These are phyloP conservation scores for Eulemur rufifrons DNA, from an alignment of 2,113 vertebrate species.

Conservation along the genomic window DNA sequence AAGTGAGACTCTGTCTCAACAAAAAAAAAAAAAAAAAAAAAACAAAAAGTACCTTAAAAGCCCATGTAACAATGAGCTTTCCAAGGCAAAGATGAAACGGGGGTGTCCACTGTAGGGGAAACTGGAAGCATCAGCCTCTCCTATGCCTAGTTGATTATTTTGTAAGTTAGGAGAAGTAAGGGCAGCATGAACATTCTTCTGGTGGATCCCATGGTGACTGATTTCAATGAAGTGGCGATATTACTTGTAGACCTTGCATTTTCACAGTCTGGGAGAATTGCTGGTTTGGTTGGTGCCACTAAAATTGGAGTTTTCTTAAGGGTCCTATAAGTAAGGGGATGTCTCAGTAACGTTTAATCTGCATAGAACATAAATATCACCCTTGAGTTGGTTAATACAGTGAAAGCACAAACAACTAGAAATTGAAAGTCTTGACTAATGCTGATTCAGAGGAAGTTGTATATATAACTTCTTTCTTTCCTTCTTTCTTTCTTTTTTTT, in stretches of 20 bases:
- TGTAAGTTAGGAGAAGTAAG: neutral
- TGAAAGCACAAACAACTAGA: conserved; percentile 25
- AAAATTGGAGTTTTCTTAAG: conserved; percentile 11
- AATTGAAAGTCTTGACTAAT: neutral
- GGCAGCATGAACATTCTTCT: neutral
- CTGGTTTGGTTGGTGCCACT: conserved; percentile 2
- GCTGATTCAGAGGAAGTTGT: neutral
- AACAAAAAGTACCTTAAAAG: neutral
- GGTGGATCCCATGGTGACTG: neutral
- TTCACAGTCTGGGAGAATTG: conserved; percentile 16
- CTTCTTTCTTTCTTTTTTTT: too few species aligned
- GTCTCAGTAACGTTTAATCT: conserved; percentile 28
- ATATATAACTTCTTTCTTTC: too few species aligned
- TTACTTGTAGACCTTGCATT: neutral
- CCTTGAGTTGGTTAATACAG: neutral
- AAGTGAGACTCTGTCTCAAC: too few species aligned
- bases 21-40: too few species aligned
- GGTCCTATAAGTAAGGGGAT: neutral
- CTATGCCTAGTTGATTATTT: neutral
- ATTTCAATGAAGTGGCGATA: neutral
- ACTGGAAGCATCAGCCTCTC: neutral
- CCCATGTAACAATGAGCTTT: neutral
- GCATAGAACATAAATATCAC: conserved; percentile 29
- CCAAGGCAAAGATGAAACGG: conserved; percentile 17
- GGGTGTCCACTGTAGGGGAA: neutral